A percentile compares a stretch with the other conserved stretches of the same genome.
Evolutionary conservation across 2,113 vertebrate species (phyloP).

Genomic region (Steatornis caripensis): DNA sequence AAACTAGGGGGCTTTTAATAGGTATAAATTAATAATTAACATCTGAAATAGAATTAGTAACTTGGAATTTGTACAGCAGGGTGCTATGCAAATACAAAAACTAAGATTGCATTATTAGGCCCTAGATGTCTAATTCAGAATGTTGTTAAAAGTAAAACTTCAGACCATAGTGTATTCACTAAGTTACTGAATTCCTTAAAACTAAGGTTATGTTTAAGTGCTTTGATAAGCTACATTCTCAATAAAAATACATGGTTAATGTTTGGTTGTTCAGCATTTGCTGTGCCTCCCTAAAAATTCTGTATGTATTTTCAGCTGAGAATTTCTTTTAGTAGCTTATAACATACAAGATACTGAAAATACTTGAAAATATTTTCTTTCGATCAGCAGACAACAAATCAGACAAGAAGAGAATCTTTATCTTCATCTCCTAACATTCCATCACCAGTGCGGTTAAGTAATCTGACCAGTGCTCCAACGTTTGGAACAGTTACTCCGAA

Average conservation of each 20-base stretch:
- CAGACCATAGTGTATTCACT: rapidly evolving
- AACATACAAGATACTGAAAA: background rate
- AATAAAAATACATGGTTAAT: background rate
- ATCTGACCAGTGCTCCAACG: slow-evolving; percentile 51
- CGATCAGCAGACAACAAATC: slow-evolving; percentile 64
- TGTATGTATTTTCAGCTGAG: background rate
- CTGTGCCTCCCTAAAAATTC: background rate
- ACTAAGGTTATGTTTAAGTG: background rate
- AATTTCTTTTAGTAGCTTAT: background rate
- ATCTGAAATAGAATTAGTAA: background rate
- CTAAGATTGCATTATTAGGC: background rate
- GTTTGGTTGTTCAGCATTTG: background rate
- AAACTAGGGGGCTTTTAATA: background rate
- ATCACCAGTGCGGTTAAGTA: slow-evolving; percentile 67
- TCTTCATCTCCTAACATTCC: slow-evolving; percentile 65
- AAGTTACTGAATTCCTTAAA: background rate
- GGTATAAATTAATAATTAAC: background rate
- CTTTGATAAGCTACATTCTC: background rate
- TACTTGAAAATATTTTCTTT: slow-evolving; percentile 52
- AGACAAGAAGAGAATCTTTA: slow-evolving; percentile 72
- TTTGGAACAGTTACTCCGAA: slow-evolving; percentile 83
- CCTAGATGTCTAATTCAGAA: background rate
- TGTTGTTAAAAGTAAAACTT: background rate
- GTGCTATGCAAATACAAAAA: background rate
- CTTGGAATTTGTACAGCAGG: background rate